Conservation (phyloP, 2,888 invertebrate species). For the Cerceris rybyensis region DNA sequence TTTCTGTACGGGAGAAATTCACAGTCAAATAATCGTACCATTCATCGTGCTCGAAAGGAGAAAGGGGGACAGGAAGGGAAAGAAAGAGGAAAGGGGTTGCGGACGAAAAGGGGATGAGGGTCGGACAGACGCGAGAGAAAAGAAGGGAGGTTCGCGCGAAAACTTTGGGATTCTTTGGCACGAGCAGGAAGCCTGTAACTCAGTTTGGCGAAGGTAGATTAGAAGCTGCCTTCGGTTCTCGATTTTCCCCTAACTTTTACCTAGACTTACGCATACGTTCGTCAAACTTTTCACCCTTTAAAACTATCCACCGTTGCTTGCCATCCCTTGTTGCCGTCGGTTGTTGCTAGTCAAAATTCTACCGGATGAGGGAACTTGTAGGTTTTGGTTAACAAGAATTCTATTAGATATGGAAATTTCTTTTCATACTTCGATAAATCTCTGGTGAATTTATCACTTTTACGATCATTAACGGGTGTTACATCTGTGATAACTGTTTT, state of each 20-base stretch:
- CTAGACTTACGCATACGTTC: neutral
- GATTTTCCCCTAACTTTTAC: neutral
- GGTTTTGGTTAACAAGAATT: too few species aligned
- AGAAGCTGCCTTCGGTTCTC: slow-evolving; percentile 39
- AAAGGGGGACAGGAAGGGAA: neutral
- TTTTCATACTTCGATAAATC: too few species aligned
- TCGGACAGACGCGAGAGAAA: neutral
- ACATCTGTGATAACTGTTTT: too few species aligned
- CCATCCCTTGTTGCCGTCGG: too few species aligned
- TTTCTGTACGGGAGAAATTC: too few species aligned
- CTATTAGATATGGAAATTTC: too few species aligned
- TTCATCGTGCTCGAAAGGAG: neutral
- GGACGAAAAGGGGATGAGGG: neutral
- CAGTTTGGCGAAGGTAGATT: slow-evolving; percentile 51
- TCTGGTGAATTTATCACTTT: too few species aligned
- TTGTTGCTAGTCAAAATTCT: too few species aligned
- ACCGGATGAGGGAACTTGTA: too few species aligned
- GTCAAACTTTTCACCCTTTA: neutral
- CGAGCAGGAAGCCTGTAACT: slow-evolving; percentile 41
- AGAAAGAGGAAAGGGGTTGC: neutral
- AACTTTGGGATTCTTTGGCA: slow-evolving; percentile 24
- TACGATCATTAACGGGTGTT: too few species aligned
- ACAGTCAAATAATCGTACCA: neutral
- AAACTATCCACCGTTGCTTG: neutral
- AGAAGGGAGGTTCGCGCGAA: slow-evolving; percentile 13